These are phyloP conservation scores for Zaprionus lineosus DNA, from an alignment of 2,888 invertebrate genomes.

Conservation along the genomic window DNA sequence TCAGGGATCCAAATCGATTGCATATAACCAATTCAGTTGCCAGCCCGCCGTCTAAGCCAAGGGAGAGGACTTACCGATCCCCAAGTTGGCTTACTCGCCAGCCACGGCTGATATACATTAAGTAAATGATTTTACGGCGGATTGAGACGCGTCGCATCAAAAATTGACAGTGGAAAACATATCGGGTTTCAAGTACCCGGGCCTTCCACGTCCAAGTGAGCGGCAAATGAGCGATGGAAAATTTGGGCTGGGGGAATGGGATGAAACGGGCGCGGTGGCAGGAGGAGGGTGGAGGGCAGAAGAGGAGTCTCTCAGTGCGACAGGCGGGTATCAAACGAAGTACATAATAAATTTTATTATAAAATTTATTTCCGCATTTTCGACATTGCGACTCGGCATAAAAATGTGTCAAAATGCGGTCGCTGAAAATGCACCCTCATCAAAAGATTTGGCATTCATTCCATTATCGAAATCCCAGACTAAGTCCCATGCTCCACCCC, in stretches of 20 bases:
- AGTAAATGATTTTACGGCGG: slow-evolving; percentile 67
- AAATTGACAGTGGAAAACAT: slow-evolving; percentile 68
- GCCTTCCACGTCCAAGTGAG: slow-evolving; percentile 49
- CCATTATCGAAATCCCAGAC: slow-evolving; percentile 77
- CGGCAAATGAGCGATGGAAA: slow-evolving; percentile 50
- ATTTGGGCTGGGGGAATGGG: too few species aligned
- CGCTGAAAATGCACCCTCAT: slow-evolving; percentile 69
- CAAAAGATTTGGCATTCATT: slow-evolving; percentile 80
- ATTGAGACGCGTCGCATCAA: slow-evolving; percentile 49
- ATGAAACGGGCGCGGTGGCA: background rate
- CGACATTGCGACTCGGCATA: slow-evolving; percentile 16
- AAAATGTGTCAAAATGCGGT: slow-evolving; percentile 76
- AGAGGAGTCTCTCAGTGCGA: too few species aligned
- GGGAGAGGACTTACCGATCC: slow-evolving; percentile 28
- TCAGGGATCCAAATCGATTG: slow-evolving; percentile 31
- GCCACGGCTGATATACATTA: slow-evolving; percentile 49
- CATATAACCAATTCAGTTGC: slow-evolving; percentile 12
- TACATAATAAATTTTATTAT: slow-evolving; percentile 78
- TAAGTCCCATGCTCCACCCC: too few species aligned
- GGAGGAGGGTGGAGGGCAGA: slow-evolving; percentile 1
- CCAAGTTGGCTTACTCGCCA: slow-evolving; percentile 26
- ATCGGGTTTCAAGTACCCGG: slow-evolving; percentile 68
- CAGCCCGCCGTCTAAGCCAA: slow-evolving; percentile 5
- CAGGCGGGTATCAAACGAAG: slow-evolving; percentile 43
- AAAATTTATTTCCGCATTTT: slow-evolving; percentile 67